Evolutionary conservation across 2,797 vertebrate species (phyloP).

Genomic region (Mallotus villosus): DNA sequence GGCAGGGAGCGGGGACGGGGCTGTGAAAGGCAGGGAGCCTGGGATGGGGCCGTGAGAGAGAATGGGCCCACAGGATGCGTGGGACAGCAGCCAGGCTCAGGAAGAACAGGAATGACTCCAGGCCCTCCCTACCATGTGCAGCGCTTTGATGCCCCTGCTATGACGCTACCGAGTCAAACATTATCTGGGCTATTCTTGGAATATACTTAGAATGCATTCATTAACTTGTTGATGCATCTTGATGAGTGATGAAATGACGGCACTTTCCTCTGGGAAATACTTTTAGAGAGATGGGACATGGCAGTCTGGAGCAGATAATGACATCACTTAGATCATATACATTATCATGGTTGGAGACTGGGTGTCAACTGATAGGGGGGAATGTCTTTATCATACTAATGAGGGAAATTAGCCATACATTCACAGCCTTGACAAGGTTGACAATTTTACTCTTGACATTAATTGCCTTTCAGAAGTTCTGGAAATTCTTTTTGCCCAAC

Average conservation of each 20-base stretch:
- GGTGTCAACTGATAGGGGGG: conserved; percentile 57
- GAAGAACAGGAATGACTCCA: conserved; percentile 49
- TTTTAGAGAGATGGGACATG: conserved; percentile 15
- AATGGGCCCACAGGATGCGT: conserved; percentile 65
- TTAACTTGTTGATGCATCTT: conserved; percentile 20
- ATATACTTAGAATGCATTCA: neutral
- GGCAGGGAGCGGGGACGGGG: conserved; percentile 14
- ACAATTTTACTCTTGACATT: conserved; percentile 78
- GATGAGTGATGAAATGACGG: conserved; percentile 20
- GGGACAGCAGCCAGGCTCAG: conserved; percentile 50
- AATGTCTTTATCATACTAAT: conserved; percentile 71
- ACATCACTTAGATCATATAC: conserved; percentile 24
- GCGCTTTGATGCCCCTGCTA: conserved; percentile 35
- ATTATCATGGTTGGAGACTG: conserved; percentile 44
- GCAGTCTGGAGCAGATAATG: conserved; percentile 45
- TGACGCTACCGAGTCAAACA: too few species aligned
- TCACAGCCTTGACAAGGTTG: conserved; percentile 60
- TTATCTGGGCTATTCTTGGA: neutral
- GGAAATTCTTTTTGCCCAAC: conserved; percentile 56
- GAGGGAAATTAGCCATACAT: conserved; percentile 70
- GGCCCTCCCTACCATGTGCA: conserved; percentile 21
- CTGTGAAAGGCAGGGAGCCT: neutral
- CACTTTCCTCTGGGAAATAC: conserved; percentile 10
- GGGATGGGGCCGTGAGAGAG: conserved; percentile 28
- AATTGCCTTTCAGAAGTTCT: conserved; percentile 72